phyloP scores from a whole-genome alignment of 1,140 invertebrate species.

The Asbolus verrucosus region DNA sequence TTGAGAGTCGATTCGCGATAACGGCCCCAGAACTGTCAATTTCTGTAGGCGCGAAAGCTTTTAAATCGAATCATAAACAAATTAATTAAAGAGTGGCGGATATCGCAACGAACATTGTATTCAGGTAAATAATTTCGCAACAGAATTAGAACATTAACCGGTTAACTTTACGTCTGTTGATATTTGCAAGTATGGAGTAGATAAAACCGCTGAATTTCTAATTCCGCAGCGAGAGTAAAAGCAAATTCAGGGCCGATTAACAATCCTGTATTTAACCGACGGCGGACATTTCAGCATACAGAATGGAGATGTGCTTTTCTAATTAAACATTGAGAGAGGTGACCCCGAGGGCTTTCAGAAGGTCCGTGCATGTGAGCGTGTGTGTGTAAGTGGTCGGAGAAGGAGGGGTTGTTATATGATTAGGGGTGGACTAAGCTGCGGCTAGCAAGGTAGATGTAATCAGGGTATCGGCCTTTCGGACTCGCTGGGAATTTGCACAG shows the following conservation, averaged over 20 bases:
- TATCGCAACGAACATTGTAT: slow-evolving; percentile 26
- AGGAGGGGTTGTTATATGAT: slow-evolving; percentile 33
- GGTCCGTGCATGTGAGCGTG: slow-evolving; percentile 19
- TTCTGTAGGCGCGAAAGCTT: background rate
- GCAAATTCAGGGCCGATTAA: slow-evolving; percentile 27
- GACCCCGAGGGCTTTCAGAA: slow-evolving; percentile 35
- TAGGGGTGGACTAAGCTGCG: slow-evolving; percentile 34
- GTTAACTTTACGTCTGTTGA: slow-evolving; percentile 31
- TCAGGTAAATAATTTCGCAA: slow-evolving; percentile 32
- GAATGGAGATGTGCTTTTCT: slow-evolving; percentile 36
- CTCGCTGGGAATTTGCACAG: slow-evolving; percentile 36
- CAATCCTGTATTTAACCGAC: slow-evolving; percentile 27
- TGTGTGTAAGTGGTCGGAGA: slow-evolving; percentile 26
- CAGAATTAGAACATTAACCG: slow-evolving; percentile 25
- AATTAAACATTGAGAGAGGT: slow-evolving; percentile 36
- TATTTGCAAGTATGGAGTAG: slow-evolving; percentile 26
- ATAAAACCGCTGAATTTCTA: slow-evolving; percentile 28
- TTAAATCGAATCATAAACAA: slow-evolving; percentile 32
- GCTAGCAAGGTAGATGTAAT: slow-evolving; percentile 27
- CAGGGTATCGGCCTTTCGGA: slow-evolving; percentile 34
- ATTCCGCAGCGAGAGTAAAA: slow-evolving; percentile 12
- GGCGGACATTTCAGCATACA: slow-evolving; percentile 24
- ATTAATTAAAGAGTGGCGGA: slow-evolving; percentile 28
- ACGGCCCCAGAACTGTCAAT: background rate
- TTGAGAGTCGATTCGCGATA: slow-evolving; percentile 8